These are phyloP conservation scores for Anser brachyrhynchus DNA, from an alignment of 2,113 vertebrate genomes.

Conservation along the genomic window DNA sequence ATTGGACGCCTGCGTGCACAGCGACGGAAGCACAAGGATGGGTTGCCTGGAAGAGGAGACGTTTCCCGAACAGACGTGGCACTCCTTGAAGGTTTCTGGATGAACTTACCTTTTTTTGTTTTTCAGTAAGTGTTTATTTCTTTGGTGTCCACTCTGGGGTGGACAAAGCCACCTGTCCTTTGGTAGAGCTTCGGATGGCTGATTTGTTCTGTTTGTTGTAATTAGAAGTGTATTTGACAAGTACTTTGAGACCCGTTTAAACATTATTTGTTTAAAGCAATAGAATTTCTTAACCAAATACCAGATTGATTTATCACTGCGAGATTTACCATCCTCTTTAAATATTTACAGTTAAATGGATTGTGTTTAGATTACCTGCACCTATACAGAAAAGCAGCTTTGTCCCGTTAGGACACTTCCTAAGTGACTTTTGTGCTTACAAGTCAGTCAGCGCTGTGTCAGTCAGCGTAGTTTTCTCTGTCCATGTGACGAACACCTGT, in stretches of 20 bases:
- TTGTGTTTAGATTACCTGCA: not conserved
- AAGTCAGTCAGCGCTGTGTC: fast-evolving
- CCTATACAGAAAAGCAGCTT: not conserved
- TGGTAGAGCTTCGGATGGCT: fast-evolving
- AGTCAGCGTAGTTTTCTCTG: not conserved
- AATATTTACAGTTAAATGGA: not conserved
- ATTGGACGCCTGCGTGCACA: fast-evolving
- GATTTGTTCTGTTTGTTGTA: not conserved
- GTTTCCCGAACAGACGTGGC: not conserved
- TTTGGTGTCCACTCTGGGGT: fast-evolving
- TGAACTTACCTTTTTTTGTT: not conserved
- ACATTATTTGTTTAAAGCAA: not conserved
- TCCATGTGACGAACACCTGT: fast-evolving
- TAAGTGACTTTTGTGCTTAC: not conserved
- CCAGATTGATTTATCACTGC: not conserved
- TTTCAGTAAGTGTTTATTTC: not conserved
- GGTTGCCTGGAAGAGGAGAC: not conserved
- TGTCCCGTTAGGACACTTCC: not conserved
- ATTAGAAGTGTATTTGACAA: not conserved
- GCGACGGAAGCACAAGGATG: not conserved
- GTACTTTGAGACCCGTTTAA: not conserved
- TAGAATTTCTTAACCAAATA: not conserved
- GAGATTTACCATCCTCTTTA: not conserved
- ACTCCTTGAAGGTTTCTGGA: not conserved
- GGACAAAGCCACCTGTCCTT: not conserved